Conservation (phyloP, 2,797 vertebrate genomes). For the Schizopygopsis pylzovi region DNA sequence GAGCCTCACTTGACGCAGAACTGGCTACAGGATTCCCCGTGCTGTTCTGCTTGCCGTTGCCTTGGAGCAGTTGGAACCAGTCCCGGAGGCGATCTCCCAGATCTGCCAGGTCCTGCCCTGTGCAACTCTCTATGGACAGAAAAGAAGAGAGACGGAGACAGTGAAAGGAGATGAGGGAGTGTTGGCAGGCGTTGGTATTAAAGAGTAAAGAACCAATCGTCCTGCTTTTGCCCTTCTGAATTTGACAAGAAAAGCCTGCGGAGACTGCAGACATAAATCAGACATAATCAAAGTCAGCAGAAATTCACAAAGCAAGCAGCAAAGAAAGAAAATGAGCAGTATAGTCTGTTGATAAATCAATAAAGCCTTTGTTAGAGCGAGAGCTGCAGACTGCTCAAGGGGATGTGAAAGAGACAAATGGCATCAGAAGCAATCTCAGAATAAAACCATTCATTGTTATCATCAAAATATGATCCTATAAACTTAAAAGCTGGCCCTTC, state of each 20-base stretch:
- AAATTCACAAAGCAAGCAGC: constrained; percentile 34
- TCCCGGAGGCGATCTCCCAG: constrained; percentile 94
- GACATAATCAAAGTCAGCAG: constrained; percentile 40
- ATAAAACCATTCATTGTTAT: constrained; percentile 29
- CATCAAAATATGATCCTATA: constrained; percentile 31
- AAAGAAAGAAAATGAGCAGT: constrained; percentile 22
- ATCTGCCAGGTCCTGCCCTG: constrained; percentile 95
- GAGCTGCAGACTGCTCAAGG: constrained; percentile 21
- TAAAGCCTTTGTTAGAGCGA: constrained; percentile 39
- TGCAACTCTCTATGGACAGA: constrained; percentile 84
- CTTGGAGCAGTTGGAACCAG: constrained; percentile 97
- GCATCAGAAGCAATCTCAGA: constrained; percentile 23
- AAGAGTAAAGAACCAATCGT: neutral
- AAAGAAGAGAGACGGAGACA: constrained; percentile 6
- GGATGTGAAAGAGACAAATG: constrained; percentile 42
- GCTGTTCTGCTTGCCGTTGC: constrained; percentile 94
- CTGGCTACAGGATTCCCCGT: constrained; percentile 76
- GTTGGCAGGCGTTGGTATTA: constrained; percentile 16
- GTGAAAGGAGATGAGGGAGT: constrained; percentile 38
- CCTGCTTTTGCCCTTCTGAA: constrained; percentile 31
- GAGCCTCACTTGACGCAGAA: constrained; percentile 72
- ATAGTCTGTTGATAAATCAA: constrained; percentile 50
- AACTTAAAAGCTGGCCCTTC: constrained; percentile 2
- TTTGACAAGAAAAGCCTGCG: constrained; percentile 19
- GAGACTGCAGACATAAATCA: constrained; percentile 28